These are phyloP conservation scores for Potamilus streckersoni DNA, from an alignment of 1,140 invertebrate species.

Conservation along the genomic window DNA sequence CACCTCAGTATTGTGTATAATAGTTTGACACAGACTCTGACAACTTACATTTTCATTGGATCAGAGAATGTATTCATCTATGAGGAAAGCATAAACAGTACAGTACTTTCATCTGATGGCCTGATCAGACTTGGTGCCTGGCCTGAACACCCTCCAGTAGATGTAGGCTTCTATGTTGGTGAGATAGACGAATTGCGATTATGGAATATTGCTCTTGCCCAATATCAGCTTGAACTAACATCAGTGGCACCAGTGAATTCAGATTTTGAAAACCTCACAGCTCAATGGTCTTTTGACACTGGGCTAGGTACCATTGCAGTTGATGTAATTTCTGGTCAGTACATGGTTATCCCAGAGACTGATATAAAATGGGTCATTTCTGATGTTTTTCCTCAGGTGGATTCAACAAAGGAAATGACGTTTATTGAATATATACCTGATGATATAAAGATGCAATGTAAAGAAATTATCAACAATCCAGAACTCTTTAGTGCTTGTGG, in stretches of 20 bases:
- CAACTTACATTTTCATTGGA: slow-evolving; percentile 8
- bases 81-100: background rate
- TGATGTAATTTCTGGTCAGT: slow-evolving; percentile 11
- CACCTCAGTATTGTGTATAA: slow-evolving; percentile 11
- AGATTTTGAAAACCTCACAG: slow-evolving; percentile 18
- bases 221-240: slow-evolving; percentile 12
- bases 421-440: background rate
- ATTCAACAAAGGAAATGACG: background rate
- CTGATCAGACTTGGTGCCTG: slow-evolving; percentile 23
- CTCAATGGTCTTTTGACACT: slow-evolving; percentile 28
- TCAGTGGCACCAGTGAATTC: slow-evolving; percentile 8
- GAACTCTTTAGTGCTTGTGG: slow-evolving; percentile 20
- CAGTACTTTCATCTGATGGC: slow-evolving; percentile 11
- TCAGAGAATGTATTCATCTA: background rate
- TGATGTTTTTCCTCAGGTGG: slow-evolving; percentile 5
- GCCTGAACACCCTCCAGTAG: slow-evolving; percentile 13
- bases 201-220: slow-evolving; percentile 30
- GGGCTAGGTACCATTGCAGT: slow-evolving; percentile 20
- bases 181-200: slow-evolving; percentile 29
- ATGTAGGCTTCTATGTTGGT: slow-evolving; percentile 20
- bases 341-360: slow-evolving; percentile 22
- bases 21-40: slow-evolving; percentile 12
- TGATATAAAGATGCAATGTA: slow-evolving; percentile 8
- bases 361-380: slow-evolving; percentile 19
- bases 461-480: slow-evolving; percentile 12